Evolutionary conservation across 2,113 vertebrate genomes (phyloP), one percentile per base, ranked within the genome.

Genomic region (Pagrus major): DNA sequence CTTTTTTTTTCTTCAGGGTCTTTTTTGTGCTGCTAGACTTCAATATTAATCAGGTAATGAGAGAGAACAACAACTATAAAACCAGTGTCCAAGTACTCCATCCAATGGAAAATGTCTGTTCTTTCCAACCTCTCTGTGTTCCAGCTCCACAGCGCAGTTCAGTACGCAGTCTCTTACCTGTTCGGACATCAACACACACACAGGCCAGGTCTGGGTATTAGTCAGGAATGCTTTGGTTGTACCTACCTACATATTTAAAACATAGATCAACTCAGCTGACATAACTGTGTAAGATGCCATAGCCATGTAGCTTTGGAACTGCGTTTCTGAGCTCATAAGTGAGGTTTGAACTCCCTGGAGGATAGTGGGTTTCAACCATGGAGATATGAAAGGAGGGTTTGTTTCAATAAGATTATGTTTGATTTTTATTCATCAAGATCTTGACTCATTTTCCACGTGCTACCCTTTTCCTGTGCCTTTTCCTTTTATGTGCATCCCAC

Each of bases 91-190:
- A 94, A 93, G 85, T 90, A 89, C 87, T 92, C 66, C 76, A 80
- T 93, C 92, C 91, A 94, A 88, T 79, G 93, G 94, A 95, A 95
- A 95, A 94, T 93, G 80, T 91, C 49, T 77, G 88, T 87, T 90
- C 87, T 78, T 91, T 94, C 93, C 93, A 94, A 91, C 81, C 71
- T 41, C 58, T 80, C 67, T 69, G 47, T 68, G 83, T 89, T 93
- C 90, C 91, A 93, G 67, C 83, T 91, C 23, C 35, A 49, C 63
- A 76, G 76, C 59, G 51, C 46, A 46, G 56, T 67, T 47, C 49
- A 68, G 51, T 72, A 37, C 52, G 61, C 51, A 80, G 78, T 18
- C 55, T 67, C 59, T 35, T 44, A 80, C 79, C 80, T 80, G 71
- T 66, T 67, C 54, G 41, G 64, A 74, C 72, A 59, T 49, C 27